These are phyloP conservation scores for Bos javanicus DNA, from an alignment of 2,113 vertebrate genomes.

Conservation along the genomic window DNA sequence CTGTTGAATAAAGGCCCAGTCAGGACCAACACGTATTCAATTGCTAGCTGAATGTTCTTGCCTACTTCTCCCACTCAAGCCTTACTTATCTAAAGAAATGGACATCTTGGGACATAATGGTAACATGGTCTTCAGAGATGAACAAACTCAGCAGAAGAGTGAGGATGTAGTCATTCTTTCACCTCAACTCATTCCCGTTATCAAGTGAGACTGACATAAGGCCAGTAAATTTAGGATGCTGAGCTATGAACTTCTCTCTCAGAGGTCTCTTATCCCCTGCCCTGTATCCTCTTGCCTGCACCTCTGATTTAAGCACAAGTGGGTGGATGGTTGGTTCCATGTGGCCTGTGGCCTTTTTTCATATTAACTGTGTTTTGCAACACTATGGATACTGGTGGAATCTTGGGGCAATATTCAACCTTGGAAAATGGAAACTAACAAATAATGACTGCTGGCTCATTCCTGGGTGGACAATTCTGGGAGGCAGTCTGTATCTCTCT, in stretches of 20 bases:
- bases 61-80: neutral
- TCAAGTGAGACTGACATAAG: neutral
- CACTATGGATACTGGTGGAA: neutral
- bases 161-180: neutral
- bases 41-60: neutral
- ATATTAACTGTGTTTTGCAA: neutral
- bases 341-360: neutral
- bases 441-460: neutral
- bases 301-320: neutral
- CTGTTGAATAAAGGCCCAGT: neutral
- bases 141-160: neutral
- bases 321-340: neutral
- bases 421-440: neutral
- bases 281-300: neutral
- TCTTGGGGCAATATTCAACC: neutral
- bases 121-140: slow-evolving; percentile 9
- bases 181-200: neutral
- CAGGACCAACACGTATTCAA: neutral
- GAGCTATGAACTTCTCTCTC: neutral
- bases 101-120: neutral
- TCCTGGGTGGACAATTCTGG: neutral
- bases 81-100: slow-evolving; percentile 34
- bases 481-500: neutral
- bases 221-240: neutral
- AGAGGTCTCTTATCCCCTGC: neutral